phyloP scores from a whole-genome alignment of 2,113 vertebrate species.

The Epinephelus lanceolatus region DNA sequence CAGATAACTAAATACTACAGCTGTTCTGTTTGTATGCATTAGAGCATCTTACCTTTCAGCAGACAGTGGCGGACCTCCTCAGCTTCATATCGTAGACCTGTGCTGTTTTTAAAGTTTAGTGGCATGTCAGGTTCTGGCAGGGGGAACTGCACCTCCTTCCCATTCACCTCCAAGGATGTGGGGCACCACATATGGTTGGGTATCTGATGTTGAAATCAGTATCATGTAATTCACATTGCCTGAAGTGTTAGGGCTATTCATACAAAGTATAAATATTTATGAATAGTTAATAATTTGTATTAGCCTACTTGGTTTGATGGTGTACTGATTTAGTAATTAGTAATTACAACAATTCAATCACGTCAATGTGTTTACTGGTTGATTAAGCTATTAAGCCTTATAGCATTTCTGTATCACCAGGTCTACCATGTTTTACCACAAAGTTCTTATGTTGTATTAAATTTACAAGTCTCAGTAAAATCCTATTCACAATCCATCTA shows the following conservation, averaged over 20 bases:
- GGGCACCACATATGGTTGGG: slow-evolving; percentile 70
- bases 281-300: not conserved
- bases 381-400: not conserved
- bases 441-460: not conserved
- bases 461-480: no score
- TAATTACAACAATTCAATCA: not conserved
- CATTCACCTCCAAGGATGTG: slow-evolving; percentile 65
- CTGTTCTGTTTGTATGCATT: not conserved
- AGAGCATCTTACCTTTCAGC: slow-evolving; percentile 69
- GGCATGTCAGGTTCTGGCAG: slow-evolving; percentile 58
- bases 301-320: not conserved
- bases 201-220: slow-evolving; percentile 62
- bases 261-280: not conserved
- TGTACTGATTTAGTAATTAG: not conserved
- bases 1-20: not conserved
- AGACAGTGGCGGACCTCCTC: slow-evolving; percentile 79
- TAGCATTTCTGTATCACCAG: not conserved
- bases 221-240: not conserved
- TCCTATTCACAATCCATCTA: no score
- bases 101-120: slow-evolving; percentile 60
- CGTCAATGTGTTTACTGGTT: not conserved
- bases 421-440: not conserved
- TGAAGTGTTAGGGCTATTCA: no score
- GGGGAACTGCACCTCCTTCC: slow-evolving; percentile 58
- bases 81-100: slow-evolving; percentile 79